Conservation (phyloP, 1,140 invertebrate species). For the Cydia amplana region DNA sequence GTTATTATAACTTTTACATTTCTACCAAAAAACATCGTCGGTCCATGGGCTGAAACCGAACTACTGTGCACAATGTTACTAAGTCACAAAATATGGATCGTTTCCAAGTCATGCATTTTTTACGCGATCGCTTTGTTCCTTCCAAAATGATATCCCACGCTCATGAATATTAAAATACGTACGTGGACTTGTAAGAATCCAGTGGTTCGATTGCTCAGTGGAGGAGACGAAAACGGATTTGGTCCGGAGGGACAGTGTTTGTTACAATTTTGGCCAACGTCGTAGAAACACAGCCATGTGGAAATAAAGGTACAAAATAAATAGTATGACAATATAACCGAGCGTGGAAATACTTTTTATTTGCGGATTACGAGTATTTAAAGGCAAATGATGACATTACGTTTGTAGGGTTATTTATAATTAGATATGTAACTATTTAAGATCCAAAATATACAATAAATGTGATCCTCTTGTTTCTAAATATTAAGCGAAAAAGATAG, state of each 20-base stretch:
- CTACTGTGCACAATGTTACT: not conserved
- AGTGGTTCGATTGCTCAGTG: slow-evolving; percentile 15
- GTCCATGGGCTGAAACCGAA: not conserved
- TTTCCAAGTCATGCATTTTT: slow-evolving; percentile 19
- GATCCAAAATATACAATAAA: too few relatives aligned
- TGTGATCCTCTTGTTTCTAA: too few relatives aligned
- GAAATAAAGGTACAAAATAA: not conserved
- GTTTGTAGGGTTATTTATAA: too few relatives aligned
- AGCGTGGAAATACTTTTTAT: not conserved
- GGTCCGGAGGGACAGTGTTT: slow-evolving; percentile 10
- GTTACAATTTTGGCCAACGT: not conserved
- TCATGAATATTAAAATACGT: slow-evolving; percentile 30
- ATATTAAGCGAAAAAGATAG: too few relatives aligned
- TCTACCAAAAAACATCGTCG: too few relatives aligned
- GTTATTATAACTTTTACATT: too few relatives aligned
- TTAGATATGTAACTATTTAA: too few relatives aligned
- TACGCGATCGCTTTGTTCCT: slow-evolving; percentile 24
- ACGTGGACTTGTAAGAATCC: slow-evolving; percentile 16
- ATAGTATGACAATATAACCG: not conserved
- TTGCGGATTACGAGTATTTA: too few relatives aligned
- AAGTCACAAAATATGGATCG: slow-evolving; percentile 1
- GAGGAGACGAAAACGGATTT: slow-evolving; percentile 12
- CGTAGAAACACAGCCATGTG: not conserved
- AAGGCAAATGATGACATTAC: too few relatives aligned
- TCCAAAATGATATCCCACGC: slow-evolving; percentile 26